Conservation (phyloP, 1,140 invertebrate species). For the Steinernema khuongi region DNA sequence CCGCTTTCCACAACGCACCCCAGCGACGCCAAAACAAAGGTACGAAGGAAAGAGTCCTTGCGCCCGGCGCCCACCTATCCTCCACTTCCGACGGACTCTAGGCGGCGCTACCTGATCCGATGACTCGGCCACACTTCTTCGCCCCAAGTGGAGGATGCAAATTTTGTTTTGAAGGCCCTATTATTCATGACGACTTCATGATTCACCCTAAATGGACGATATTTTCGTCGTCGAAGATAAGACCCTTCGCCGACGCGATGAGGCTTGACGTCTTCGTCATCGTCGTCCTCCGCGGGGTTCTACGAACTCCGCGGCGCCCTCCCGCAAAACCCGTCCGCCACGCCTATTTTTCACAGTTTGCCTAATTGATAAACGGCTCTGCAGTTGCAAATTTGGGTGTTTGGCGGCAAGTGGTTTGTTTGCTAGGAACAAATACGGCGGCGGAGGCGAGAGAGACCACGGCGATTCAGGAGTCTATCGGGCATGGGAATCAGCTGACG, state of each 20-base stretch:
- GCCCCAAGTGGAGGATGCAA: not conserved
- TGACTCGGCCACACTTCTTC: not conserved
- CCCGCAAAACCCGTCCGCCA: not conserved
- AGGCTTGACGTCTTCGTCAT: constrained; percentile 8
- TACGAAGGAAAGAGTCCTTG: too few relatives aligned
- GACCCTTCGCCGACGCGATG: constrained; percentile 3
- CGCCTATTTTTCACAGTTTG: constrained; percentile 1
- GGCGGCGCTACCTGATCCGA: too few relatives aligned
- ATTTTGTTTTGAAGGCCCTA: constrained; percentile 13
- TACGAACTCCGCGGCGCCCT: not conserved
- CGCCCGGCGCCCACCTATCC: too few relatives aligned
- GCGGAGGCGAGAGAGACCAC: not conserved
- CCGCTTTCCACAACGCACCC: too few relatives aligned
- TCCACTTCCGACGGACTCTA: too few relatives aligned
- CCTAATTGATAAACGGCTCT: not conserved
- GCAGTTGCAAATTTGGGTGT: constrained; percentile 8
- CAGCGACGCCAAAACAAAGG: too few relatives aligned
- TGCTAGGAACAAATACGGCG: constrained; percentile 12
- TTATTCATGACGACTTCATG: constrained; percentile 4
- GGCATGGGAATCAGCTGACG: too few relatives aligned
- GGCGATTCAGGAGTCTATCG: not conserved
- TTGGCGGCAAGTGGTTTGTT: constrained; percentile 9
- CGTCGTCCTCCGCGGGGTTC: not conserved
- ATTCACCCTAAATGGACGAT: constrained; percentile 6
- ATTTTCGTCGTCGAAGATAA: constrained; percentile 11